Base-by-base conservation (phyloP, 2,888 invertebrate species). In the Harpagoxenus sublaevis region DNA sequence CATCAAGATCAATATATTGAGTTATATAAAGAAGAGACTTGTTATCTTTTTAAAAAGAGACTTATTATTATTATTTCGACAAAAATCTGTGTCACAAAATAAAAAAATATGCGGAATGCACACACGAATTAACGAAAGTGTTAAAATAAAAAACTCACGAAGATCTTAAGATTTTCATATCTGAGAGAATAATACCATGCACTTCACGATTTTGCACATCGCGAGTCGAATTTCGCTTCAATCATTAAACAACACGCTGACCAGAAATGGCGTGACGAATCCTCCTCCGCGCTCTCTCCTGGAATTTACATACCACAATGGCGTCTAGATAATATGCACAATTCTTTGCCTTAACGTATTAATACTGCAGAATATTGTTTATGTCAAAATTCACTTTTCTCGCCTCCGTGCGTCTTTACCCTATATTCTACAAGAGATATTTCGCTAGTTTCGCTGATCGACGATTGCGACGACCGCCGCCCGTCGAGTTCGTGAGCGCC, bases 301-400 rank as follows among this genome's bases (percentile, higher is more conserved):
- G 60, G 75, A 84, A 66, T 88, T 86, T 84, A 86, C 88, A 88
- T 82, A 88, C 81, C 88, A 73, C 85, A 78, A 63, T 73, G 83
- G 65, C 82, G 83, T 90, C 86, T 87, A 87, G 84, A 86, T 85
- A 90, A 84, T 90, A 90, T 90, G 90, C 90, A 90, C 90, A 90
- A 90, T 89, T 87, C 70, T 84, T 87, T 84, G 66, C 83, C 93
- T 94, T 94, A 93, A 91, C 90, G 91, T 94, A 94, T 93, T 94
- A 94, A 94, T 94, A 94, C 94, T 94, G 94, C 91, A 92, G 92
- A 92, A 94, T 92, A 93, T 94, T 92, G 90, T 92, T 92, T 93
- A 92, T 91, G 90, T 90, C 90, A 91, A 90, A 90, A 92, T 88
- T 89, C 87, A 74, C 73, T 87, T 74, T 77, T 84, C 39, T 75